phyloP scores from a whole-genome alignment of 2,888 invertebrate species.

The Spodoptera littoralis region DNA sequence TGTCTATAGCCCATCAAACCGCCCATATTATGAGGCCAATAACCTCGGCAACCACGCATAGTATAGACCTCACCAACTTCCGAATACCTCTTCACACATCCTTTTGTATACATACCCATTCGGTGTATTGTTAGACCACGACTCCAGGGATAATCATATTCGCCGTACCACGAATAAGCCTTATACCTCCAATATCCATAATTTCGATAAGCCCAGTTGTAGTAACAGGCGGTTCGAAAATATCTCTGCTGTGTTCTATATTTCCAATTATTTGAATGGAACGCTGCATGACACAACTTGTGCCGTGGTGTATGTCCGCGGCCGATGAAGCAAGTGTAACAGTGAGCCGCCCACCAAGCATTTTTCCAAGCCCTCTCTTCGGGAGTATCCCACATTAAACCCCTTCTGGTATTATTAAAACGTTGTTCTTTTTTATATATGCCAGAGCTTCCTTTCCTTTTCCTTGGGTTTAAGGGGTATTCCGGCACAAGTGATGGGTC shows the following conservation, averaged over 20 bases:
- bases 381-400: no score
- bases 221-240: constrained; percentile 10
- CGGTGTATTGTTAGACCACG: neutral
- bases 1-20: no score
- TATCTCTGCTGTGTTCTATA: constrained; percentile 3
- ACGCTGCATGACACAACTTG: constrained; percentile 13
- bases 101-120: neutral
- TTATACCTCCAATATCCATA: neutral
- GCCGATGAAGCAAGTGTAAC: no score
- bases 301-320: no score
- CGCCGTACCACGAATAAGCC: neutral
- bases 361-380: no score
- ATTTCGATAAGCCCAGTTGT: neutral
- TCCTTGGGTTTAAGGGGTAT: no score
- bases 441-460: no score
- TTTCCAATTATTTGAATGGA: constrained; percentile 20
- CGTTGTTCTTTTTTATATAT: no score
- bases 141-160: rapidly evolving
- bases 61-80: constrained; percentile 27
- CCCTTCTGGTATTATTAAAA: no score
- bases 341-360: no score
- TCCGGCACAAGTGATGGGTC: no score
- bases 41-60: constrained; percentile 16
- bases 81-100: constrained; percentile 27
- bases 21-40: neutral